Base-by-base conservation (phyloP, 2,113 vertebrate genomes). In the Periophthalmus modestus region DNA sequence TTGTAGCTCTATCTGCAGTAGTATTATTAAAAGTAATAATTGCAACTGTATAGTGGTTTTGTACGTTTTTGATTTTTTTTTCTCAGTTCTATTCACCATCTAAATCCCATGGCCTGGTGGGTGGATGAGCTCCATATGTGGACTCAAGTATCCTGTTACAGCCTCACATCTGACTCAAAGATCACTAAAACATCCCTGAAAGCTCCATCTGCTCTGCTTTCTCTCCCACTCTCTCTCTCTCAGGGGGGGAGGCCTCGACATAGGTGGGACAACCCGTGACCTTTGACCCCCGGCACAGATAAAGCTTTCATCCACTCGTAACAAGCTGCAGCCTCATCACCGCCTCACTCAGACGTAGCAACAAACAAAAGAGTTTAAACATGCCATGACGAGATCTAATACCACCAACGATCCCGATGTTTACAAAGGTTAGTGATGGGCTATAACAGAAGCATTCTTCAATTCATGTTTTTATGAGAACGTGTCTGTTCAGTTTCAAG, bases 81-180 rank as follows among this genome's bases (percentile, higher is more conserved):
- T 23, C 4, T 12, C 21, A 57, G 10, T 23, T 24, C 24, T 13
- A 3, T 55, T 52, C 2, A 1, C 18, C 19, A 16, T 52, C 50
- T 72, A 28, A 12, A 21, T 66, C 50, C 39, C 24, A 16, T 66
- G 59, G 68, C 36, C 39, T 48, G 74, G 39, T 68, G 63, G 77
- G 73, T 81, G 76, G 73, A 87, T 66, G 33, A 76, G 62, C 80
- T 85, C 82, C 79, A 78, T 78, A 77, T 86, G 82, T 68, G 36
- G 5, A 21, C 46, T 72, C 23, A 23, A 46, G 84, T 74, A 58
- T 89, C 69, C 11, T 50, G 66, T 90, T 84, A 87, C 86, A 69
- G 69, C 65, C 69, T 73, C 71, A 71, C 61, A 78, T 84, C 80
- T 80, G 78, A 77, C 75, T 82, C 82, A 62, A 75, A 67, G 15